Evolutionary conservation across 2,113 vertebrate genomes (phyloP).

Genomic region (Halcyon malimbica): DNA sequence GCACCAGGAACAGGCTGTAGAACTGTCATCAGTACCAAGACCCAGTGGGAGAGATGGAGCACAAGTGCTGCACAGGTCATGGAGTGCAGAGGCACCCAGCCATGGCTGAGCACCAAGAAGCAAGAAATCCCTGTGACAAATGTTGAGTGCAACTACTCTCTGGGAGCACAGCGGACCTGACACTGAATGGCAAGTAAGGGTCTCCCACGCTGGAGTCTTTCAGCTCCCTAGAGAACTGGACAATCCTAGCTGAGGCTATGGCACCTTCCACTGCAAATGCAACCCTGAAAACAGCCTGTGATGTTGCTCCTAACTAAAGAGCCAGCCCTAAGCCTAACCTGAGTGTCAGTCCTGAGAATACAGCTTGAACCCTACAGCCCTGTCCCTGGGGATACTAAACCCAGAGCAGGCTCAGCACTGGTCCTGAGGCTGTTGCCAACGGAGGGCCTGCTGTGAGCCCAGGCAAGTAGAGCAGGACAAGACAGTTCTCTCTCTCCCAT

Average conservation of each 20-base stretch:
- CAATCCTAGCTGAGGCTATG: not conserved
- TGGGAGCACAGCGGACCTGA: not conserved
- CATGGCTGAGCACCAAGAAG: not conserved
- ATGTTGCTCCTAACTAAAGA: not conserved
- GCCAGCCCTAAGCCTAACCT: not conserved
- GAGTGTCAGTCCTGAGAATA: not conserved
- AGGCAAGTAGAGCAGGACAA: not conserved
- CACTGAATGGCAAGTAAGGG: not conserved
- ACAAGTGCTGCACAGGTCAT: rapidly evolving
- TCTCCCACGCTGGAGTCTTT: not conserved
- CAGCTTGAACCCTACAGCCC: not conserved
- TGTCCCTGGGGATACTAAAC: not conserved
- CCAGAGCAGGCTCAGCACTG: not conserved
- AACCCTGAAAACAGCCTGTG: not conserved
- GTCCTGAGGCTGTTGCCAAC: not conserved
- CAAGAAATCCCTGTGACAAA: rapidly evolving
- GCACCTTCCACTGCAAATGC: not conserved
- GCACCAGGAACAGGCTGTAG: not conserved
- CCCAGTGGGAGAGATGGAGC: not conserved
- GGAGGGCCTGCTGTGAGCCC: not conserved
- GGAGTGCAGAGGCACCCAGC: rapidly evolving
- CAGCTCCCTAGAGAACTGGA: not conserved
- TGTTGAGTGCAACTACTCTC: not conserved
- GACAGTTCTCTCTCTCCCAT: rapidly evolving
- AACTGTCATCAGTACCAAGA: rapidly evolving